phyloP scores from a whole-genome alignment of 2,888 invertebrate species.

The Caenorhabditis imperialis region DNA sequence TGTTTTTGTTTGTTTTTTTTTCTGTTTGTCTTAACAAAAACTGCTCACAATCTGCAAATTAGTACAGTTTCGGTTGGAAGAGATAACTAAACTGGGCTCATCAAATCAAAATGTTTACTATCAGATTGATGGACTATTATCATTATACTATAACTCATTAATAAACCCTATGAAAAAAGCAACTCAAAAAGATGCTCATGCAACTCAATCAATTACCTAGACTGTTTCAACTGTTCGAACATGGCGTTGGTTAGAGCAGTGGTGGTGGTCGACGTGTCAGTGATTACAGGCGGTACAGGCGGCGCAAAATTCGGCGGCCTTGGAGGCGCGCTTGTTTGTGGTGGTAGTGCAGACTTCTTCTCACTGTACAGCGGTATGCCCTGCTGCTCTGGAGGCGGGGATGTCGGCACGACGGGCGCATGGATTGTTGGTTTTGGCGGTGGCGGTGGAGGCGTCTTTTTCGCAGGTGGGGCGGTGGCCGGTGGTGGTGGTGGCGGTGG shows the following conservation, averaged over 20 bases:
- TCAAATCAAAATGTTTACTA: neutral
- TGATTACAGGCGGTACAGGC: conserved; percentile 32
- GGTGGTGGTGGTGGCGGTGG: conserved; percentile 37
- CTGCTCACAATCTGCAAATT: too few relatives aligned
- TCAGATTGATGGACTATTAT: too few relatives aligned
- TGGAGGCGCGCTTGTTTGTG: conserved; percentile 35
- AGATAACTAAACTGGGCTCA: too few relatives aligned
- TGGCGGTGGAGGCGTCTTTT: conserved; percentile 44
- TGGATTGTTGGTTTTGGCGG: conserved; percentile 45
- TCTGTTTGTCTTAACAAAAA: too few relatives aligned
- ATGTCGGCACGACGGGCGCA: conserved; percentile 41
- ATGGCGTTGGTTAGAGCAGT: conserved; percentile 55
- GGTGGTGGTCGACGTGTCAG: conserved; percentile 40
- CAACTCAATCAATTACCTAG: too few relatives aligned
- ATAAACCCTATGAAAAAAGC: too few relatives aligned
- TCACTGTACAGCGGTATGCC: conserved; percentile 53
- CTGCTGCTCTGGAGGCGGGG: conserved; percentile 25
- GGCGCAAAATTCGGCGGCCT: conserved; percentile 57
- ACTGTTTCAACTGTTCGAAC: conserved; percentile 43
- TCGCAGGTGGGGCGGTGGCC: conserved; percentile 18
- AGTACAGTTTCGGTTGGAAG: too few relatives aligned
- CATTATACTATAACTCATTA: too few relatives aligned
- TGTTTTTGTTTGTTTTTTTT: too few relatives aligned
- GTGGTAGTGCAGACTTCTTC: conserved; percentile 19
- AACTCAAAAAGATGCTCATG: neutral